A percentile compares a stretch with the other conserved stretches of the same genome.
Evolutionary conservation across 2,113 vertebrate species (phyloP).

Genomic region (Lasiurus borealis): DNA sequence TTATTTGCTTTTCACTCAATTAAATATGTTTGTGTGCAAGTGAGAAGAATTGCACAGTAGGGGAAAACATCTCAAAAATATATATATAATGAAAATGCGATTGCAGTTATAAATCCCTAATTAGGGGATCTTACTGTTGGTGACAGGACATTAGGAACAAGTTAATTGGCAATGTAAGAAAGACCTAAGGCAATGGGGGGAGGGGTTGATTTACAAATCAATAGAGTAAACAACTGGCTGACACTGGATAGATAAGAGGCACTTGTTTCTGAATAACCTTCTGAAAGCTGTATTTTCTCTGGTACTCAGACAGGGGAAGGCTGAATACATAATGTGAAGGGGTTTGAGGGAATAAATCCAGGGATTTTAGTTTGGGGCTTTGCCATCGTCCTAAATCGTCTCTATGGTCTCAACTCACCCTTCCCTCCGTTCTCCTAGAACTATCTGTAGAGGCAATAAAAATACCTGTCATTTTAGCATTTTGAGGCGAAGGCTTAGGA

Average conservation of each 20-base stretch:
- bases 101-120: constrained; percentile 70
- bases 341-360: constrained; percentile 25
- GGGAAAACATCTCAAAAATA: background rate
- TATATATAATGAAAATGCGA: constrained; percentile 50
- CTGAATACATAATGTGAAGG: background rate
- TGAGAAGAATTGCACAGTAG: constrained; percentile 44
- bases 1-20: constrained; percentile 53
- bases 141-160: constrained; percentile 58
- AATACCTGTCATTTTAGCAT: constrained; percentile 31
- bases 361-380: constrained; percentile 35
- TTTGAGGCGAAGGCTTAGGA: constrained; percentile 26
- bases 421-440: constrained; percentile 12
- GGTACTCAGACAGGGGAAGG: background rate
- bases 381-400: constrained; percentile 53
- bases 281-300: background rate
- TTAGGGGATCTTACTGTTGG: constrained; percentile 75
- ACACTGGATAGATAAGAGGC: constrained; percentile 67
- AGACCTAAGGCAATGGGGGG: constrained; percentile 33
- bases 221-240: constrained; percentile 70
- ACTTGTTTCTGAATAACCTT: background rate
- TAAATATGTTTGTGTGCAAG: constrained; percentile 42
- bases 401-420: background rate
- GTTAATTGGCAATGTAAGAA: constrained; percentile 73
- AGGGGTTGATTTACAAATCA: constrained; percentile 69
- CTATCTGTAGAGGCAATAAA: constrained; percentile 61